phyloP scores from a whole-genome alignment of 2,888 invertebrate genomes.

The Atherix ibis region DNA sequence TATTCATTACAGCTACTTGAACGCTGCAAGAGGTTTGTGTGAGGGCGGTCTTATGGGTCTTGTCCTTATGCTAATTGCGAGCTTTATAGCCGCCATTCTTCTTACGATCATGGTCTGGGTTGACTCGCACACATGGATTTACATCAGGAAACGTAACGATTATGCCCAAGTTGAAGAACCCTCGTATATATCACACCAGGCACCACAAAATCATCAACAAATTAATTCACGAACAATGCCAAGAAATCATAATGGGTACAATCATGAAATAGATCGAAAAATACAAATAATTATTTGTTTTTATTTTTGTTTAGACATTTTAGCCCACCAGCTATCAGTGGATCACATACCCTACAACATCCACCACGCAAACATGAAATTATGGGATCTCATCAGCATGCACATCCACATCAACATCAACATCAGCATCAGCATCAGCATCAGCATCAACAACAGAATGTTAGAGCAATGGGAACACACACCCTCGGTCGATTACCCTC shows the following conservation, averaged over 20 bases:
- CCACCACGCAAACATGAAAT: slow-evolving; percentile 32
- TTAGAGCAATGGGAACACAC: slow-evolving; percentile 42
- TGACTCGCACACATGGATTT: slow-evolving; percentile 94
- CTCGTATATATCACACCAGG: slow-evolving; percentile 35
- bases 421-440: too few species aligned
- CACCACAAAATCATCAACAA: slow-evolving; percentile 35
- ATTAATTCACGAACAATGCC: slow-evolving; percentile 36
- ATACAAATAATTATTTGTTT: neutral
- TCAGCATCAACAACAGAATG: slow-evolving; percentile 31
- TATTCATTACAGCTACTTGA: slow-evolving; percentile 67
- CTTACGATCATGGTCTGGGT: slow-evolving; percentile 87
- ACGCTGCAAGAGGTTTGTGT: slow-evolving; percentile 66
- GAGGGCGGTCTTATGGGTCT: slow-evolving; percentile 68
- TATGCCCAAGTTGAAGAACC: slow-evolving; percentile 74
- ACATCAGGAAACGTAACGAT: slow-evolving; percentile 73
- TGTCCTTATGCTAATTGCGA: slow-evolving; percentile 72
- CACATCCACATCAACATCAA: slow-evolving; percentile 26
- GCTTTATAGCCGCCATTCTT: slow-evolving; percentile 72
- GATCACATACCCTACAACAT: slow-evolving; percentile 32
- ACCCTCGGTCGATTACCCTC: slow-evolving; percentile 51
- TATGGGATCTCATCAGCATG: slow-evolving; percentile 32
- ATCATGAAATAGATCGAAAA: too few species aligned
- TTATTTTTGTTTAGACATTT: slow-evolving; percentile 21
- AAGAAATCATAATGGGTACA: slow-evolving; percentile 35
- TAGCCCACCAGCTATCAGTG: slow-evolving; percentile 33